These are phyloP conservation scores for Oryctes rhinoceros DNA, from an alignment of 1,140 invertebrate genomes.

Conservation along the genomic window DNA sequence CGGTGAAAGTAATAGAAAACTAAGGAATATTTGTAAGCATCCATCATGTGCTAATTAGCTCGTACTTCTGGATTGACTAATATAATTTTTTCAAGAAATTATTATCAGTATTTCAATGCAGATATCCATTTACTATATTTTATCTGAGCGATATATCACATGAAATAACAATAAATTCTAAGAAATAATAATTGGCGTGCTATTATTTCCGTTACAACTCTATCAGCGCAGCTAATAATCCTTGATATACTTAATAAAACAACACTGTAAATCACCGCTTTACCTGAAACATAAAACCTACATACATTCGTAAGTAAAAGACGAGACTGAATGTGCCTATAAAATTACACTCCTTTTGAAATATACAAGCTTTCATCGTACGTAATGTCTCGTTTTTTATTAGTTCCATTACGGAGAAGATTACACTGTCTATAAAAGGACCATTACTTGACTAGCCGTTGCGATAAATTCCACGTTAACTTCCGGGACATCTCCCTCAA, in stretches of 20 bases:
- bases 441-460: constrained; percentile 16
- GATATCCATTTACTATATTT: too few relatives aligned
- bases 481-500: background rate
- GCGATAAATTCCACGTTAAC: constrained; percentile 6
- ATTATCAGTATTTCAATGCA: too few relatives aligned
- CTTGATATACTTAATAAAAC: background rate
- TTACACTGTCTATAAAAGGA: constrained; percentile 7
- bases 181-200: too few relatives aligned
- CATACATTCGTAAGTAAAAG: constrained; percentile 18
- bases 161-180: too few relatives aligned
- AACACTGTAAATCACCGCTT: background rate
- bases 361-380: constrained; percentile 6
- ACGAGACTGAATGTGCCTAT: constrained; percentile 17
- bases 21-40: too few relatives aligned
- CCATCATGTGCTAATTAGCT: too few relatives aligned
- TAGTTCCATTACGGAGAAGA: constrained; percentile 4
- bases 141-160: too few relatives aligned
- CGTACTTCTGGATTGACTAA: too few relatives aligned
- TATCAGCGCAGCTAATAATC: too few relatives aligned
- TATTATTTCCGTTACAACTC: too few relatives aligned
- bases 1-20: too few relatives aligned
- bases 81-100: too few relatives aligned
- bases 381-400: constrained; percentile 27
- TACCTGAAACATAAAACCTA: background rate
- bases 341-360: constrained; percentile 17